Conservation (phyloP, 2,888 invertebrate genomes). For the Hypselothyrea guttata region DNA sequence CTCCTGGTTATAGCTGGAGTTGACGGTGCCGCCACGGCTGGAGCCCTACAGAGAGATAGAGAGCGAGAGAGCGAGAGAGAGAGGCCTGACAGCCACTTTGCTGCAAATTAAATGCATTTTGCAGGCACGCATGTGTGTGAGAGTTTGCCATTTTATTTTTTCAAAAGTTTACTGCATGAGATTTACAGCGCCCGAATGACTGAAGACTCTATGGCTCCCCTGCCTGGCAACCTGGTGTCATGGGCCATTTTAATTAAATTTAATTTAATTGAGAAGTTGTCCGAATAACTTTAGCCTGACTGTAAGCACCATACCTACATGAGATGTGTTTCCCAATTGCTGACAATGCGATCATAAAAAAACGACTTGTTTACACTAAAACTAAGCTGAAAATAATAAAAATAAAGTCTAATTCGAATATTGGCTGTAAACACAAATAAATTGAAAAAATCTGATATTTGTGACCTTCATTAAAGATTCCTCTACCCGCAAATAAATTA, state of each 20-base stretch:
- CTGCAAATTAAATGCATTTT: conserved; percentile 75
- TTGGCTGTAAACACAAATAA: too few species aligned
- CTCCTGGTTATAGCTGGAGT: conserved; percentile 12
- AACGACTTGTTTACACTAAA: conserved; percentile 49
- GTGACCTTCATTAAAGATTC: too few species aligned
- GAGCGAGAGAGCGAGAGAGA: conserved; percentile 3
- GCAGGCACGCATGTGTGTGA: conserved; percentile 51
- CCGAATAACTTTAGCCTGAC: conserved; percentile 26
- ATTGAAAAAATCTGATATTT: too few species aligned
- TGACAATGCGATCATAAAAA: conserved; percentile 48
- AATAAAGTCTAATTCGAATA: too few species aligned
- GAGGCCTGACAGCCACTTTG: conserved; percentile 62
- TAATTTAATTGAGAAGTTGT: conserved; percentile 71
- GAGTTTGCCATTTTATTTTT: conserved; percentile 66
- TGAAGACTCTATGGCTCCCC: conserved; percentile 22
- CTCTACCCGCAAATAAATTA: too few species aligned
- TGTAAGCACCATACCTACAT: not conserved
- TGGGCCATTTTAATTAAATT: conserved; percentile 50
- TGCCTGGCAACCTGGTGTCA: not conserved
- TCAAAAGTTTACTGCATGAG: conserved; percentile 67
- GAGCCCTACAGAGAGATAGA: conserved; percentile 57
- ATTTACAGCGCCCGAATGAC: conserved; percentile 62
- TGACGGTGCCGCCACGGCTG: conserved; percentile 71
- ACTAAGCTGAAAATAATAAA: too few species aligned
- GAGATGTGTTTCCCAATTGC: not conserved